Conservation (phyloP, 2,113 vertebrate genomes). For the Furnarius figulus region DNA sequence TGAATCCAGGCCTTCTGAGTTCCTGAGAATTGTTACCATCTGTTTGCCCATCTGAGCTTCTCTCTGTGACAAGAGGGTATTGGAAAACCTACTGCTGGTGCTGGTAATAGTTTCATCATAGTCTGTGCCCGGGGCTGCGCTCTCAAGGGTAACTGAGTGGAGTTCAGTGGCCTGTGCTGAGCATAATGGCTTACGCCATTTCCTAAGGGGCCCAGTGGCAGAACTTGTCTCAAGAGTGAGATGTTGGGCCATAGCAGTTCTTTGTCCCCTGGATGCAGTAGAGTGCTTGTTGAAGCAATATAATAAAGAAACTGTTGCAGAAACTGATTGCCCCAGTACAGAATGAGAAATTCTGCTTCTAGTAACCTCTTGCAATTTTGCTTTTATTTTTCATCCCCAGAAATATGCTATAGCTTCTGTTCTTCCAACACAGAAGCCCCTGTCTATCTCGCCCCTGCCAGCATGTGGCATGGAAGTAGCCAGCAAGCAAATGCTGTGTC, state of each 20-base stretch:
- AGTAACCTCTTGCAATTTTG: neutral
- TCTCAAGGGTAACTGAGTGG: neutral
- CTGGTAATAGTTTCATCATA: neutral
- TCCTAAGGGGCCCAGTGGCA: neutral
- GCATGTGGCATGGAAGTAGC: neutral
- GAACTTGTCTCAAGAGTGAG: neutral
- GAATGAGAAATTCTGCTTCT: neutral
- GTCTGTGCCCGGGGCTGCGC: neutral
- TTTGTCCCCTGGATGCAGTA: neutral
- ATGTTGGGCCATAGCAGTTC: neutral
- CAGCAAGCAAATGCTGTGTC: neutral
- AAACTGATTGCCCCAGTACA: neutral
- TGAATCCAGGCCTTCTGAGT: neutral
- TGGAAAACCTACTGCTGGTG: neutral
- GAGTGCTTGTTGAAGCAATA: neutral
- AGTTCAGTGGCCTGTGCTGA: neutral
- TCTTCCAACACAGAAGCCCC: neutral
- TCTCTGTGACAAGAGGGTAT: neutral
- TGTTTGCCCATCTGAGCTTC: neutral
- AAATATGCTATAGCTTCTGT: neutral
- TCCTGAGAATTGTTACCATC: constrained; percentile 6
- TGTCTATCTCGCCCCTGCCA: neutral
- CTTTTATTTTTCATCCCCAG: neutral
- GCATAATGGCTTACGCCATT: neutral
- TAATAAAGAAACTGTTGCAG: constrained; percentile 5